Base-by-base conservation (phyloP, 2,888 invertebrate genomes). In the Tigriopus californicus region DNA sequence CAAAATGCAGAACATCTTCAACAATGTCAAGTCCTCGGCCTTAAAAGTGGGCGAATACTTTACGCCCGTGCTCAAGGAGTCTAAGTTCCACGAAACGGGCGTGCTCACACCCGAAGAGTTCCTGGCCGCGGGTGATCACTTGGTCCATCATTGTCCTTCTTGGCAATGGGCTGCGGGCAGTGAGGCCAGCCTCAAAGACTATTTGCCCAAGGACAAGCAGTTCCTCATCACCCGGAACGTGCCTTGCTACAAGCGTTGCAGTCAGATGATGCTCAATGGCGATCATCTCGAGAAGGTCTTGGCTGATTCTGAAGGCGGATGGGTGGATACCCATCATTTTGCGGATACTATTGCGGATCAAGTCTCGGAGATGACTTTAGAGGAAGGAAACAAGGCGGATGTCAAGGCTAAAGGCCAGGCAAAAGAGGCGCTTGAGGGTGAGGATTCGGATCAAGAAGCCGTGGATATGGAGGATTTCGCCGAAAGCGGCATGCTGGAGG, bases 101-200 rank as follows among this genome's bases (percentile, higher is more conserved):
- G 40, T 54, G 13, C 8, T 54, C 11, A 54, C 54, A 15, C 54
- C 54, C 15, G 54, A 54, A 46, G 98, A 97, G 75, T 99, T 97
- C 78, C 89, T 98, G 3, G 90, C 86, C 3, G 97, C 98, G 20
- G 98, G 98, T 1, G 97, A 98, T 69, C 97, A 98, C 73, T 74
- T 99, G 60, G 95, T 97, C 0, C 95, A 98, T 73, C 95, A 97
- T 70, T 99, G 97, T 69, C 97, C 98, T 0, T 97, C 98, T 0
- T 99, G 98, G 98, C 89, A 92, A 69, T 99, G 98, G 98, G 83
- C 88, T 1, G 77, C 79, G 65, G 95, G 94, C 0, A 95, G 97
- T 70, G 86, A 89, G 65, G 76, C 82, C n/a, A 86, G 86, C 73
- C 74, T 80, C 25, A 88, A 91, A 68, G 73, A 41, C 1, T 54